These are phyloP conservation scores for Calonectris borealis DNA, from an alignment of 2,113 vertebrate genomes.

Conservation along the genomic window DNA sequence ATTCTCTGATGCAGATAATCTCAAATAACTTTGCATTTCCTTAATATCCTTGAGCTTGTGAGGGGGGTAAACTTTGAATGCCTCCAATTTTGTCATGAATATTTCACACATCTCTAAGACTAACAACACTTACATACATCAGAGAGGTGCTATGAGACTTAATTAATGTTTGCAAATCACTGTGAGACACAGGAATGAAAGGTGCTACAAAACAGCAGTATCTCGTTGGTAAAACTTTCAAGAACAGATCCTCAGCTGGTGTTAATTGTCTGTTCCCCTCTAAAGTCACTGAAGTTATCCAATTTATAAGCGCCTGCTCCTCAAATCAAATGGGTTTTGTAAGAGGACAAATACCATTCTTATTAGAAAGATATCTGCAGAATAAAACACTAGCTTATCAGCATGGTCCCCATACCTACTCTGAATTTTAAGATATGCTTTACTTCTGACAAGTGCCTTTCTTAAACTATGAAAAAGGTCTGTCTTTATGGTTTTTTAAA, in stretches of 20 bases:
- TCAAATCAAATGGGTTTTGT: not conserved
- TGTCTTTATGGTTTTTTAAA: not conserved
- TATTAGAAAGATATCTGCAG: not conserved
- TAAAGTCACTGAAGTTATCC: not conserved
- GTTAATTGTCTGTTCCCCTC: not conserved
- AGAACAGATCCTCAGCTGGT: not conserved
- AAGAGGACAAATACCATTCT: not conserved
- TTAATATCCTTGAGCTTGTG: not conserved
- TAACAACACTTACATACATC: constrained; percentile 37
- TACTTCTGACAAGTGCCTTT: not conserved
- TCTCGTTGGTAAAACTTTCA: not conserved
- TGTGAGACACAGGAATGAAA: not conserved
- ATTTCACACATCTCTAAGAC: constrained; percentile 41
- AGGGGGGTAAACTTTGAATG: not conserved
- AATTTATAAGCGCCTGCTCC: not conserved
- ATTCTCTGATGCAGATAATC: not conserved
- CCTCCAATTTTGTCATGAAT: constrained; percentile 24
- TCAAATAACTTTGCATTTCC: not conserved
- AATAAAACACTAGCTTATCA: not conserved
- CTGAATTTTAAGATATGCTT: not conserved
- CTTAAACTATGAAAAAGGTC: not conserved
- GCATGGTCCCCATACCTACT: not conserved
- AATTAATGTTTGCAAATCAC: constrained; percentile 54
- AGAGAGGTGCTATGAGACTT: constrained; percentile 16
- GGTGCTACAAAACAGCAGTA: constrained; percentile 16